Conservation (phyloP, 2,797 vertebrate genomes). For the Macroramphosus scolopax region DNA sequence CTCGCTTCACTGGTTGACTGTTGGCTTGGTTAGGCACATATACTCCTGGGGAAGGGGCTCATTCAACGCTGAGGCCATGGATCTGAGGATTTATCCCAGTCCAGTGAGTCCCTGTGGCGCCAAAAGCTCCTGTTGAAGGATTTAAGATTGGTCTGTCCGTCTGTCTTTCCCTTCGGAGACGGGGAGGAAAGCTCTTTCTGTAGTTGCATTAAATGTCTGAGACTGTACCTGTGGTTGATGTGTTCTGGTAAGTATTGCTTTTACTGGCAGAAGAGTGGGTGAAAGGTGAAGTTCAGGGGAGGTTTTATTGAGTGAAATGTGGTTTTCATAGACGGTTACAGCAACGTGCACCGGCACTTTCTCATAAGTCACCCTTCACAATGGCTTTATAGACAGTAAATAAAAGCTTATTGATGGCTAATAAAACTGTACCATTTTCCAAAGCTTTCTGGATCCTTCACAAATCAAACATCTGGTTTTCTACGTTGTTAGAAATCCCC, state of each 20-base stretch:
- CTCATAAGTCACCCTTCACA: too few relatives aligned
- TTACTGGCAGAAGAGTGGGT: conserved; percentile 15
- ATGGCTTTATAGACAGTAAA: too few relatives aligned
- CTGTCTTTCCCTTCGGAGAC: conserved; percentile 43
- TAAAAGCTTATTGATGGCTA: too few relatives aligned
- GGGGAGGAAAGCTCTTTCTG: conserved; percentile 29
- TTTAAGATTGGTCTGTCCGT: conserved; percentile 60
- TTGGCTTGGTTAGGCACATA: conserved; percentile 65
- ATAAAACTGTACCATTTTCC: too few relatives aligned
- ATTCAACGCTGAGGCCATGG: conserved; percentile 59
- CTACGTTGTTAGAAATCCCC: too few relatives aligned
- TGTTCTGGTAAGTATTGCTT: conserved; percentile 27
- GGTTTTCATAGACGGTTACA: conserved; percentile 10
- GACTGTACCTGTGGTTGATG: conserved; percentile 35
- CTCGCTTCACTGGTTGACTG: conserved; percentile 57
- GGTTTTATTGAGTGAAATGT: conserved; percentile 29
- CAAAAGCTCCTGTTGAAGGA: conserved; percentile 61
- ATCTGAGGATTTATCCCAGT: conserved; percentile 77
- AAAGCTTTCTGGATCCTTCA: too few relatives aligned
- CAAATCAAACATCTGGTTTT: too few relatives aligned
- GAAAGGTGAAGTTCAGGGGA: conserved; percentile 26
- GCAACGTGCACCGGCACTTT: neutral
- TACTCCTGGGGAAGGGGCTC: conserved; percentile 54
- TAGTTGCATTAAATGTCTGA: conserved; percentile 39
- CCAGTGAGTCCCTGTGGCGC: conserved; percentile 64